Evolutionary conservation across 2,888 invertebrate genomes (phyloP), one percentile per base, ranked within the genome.

Genomic region (Tenthredo livida): DNA sequence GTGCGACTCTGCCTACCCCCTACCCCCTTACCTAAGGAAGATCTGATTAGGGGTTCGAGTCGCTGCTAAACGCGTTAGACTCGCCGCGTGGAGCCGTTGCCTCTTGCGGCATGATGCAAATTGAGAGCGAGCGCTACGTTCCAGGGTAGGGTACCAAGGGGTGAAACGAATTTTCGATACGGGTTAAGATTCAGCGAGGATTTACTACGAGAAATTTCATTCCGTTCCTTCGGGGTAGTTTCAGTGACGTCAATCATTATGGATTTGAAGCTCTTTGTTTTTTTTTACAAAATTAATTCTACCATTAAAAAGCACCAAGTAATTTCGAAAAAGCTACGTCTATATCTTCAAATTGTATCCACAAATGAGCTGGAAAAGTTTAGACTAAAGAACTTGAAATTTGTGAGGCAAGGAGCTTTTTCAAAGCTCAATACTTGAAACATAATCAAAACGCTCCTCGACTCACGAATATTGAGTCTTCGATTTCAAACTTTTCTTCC

Each of bases 1-100:
- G 78, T 33, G 37, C 47, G 33, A n/a, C 21, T 70, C 75, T 25
- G 37, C 50, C 33, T 29, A 50, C 33, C 43, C 67, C 67, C 40
- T 29, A 86, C 86, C 87, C 89, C 89, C 89, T 88, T 85, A 88
- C 89, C 89, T 90, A 58, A 25, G 37, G 90, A 89, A 93, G 92
- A 93, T 93, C 93, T 92, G 93, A 93, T 93, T 93, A 93, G 91
- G 92, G 91, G 90, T 91, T 92, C 91, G 91, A 93, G 91, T 92
- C 93, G 92, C 90, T 91, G 91, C 92, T 93, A 93, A 93, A 93
- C 91, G 92, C 91, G 92, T 93, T 93, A 93, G 92, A 91, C 90
- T 91, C 91, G 88, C 82, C 85, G 80, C 54, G 84, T 70, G 77
- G 85, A 70, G 61, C 58, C 84, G 84, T 73, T 84, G 83, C 84